Evolutionary conservation across 2,113 vertebrate genomes (phyloP).

Genomic region (Acrocephalus kingi): DNA sequence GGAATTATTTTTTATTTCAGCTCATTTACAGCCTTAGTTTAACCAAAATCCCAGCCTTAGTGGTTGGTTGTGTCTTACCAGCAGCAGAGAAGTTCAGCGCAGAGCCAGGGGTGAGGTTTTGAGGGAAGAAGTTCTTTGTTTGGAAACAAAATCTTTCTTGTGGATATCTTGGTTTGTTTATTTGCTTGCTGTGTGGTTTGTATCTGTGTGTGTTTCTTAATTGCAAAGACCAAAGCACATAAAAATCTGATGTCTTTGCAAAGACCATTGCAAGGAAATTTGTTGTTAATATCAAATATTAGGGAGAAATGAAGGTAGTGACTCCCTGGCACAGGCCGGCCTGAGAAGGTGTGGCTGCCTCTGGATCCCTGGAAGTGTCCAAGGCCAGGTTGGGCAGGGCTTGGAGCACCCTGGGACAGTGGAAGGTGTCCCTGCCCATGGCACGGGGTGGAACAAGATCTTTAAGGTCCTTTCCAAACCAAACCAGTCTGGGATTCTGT

Average conservation of each 20-base stretch:
- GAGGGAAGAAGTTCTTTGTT: background rate
- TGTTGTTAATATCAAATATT: background rate
- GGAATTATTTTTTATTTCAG: background rate
- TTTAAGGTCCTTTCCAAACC: background rate
- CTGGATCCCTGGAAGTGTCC: background rate
- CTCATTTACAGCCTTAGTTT: background rate
- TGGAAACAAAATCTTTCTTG: background rate
- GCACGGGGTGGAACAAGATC: rapidly evolving
- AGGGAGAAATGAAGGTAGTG: background rate
- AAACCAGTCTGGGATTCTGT: background rate
- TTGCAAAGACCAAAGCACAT: background rate
- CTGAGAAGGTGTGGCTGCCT: background rate
- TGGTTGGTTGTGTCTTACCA: background rate
- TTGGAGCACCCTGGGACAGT: background rate
- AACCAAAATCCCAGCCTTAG: background rate
- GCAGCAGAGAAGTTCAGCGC: background rate
- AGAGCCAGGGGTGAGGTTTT: background rate
- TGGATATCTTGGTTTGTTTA: background rate
- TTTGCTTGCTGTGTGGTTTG: background rate
- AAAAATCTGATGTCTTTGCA: background rate
- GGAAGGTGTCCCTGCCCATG: background rate
- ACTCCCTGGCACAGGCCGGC: background rate
- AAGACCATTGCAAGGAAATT: background rate
- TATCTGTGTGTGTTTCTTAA: background rate
- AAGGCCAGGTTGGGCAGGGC: rapidly evolving